A percentile compares a stretch with the other conserved stretches of the same genome.
These are phyloP conservation scores for Falco novaeseelandiae DNA, from an alignment of 2,797 vertebrate genomes.

Conservation along the genomic window DNA sequence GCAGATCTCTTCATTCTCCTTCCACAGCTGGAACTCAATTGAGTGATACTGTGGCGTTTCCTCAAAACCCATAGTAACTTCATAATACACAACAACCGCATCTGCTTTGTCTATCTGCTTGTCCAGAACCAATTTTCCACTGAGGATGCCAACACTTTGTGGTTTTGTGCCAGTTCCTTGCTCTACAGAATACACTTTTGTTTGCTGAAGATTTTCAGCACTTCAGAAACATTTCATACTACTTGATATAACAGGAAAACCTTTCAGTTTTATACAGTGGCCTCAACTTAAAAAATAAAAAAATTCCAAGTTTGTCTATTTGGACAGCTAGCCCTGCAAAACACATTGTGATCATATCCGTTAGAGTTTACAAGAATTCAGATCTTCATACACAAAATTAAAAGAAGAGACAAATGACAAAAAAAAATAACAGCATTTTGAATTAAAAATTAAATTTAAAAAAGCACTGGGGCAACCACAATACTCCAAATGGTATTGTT, in stretches of 20 bases:
- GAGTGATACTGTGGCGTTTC: not conserved
- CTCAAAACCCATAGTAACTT: not conserved
- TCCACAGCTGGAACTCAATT: not conserved
- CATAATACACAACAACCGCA: not conserved
- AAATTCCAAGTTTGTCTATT: not conserved
- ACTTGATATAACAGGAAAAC: not conserved
- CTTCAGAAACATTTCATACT: not conserved
- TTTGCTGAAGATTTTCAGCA: not conserved
- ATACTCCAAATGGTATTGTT: not conserved
- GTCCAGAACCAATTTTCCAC: not conserved
- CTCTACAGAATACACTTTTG: not conserved
- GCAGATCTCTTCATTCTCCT: not conserved
- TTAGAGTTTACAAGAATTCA: not conserved
- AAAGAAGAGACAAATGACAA: not conserved
- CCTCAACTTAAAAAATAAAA: not conserved
- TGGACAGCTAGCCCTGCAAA: not conserved
- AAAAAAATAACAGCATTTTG: not conserved
- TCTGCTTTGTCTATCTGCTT: not conserved
- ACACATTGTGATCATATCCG: not conserved
- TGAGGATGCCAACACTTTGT: not conserved
- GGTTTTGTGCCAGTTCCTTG: not conserved
- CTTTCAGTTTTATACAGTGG: not conserved
- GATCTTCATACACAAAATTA: not conserved
- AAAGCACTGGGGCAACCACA: not conserved
- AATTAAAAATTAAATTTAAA: not conserved